Conservation (phyloP, 2,888 invertebrate species). For the Epinotia ramella region DNA sequence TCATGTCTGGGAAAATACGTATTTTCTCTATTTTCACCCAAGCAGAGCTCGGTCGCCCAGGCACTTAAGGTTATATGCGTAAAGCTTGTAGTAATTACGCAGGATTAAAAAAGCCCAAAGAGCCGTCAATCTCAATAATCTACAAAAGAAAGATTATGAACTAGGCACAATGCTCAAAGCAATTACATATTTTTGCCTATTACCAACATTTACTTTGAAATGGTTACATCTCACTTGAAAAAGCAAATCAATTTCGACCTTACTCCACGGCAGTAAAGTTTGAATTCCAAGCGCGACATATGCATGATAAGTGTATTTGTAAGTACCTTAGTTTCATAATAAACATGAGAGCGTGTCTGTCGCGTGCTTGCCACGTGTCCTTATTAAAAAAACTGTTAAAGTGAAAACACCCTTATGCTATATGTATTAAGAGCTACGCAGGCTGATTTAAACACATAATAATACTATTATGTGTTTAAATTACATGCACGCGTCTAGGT, state of each 20-base stretch:
- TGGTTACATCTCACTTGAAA: background rate
- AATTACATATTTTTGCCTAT: slow-evolving; percentile 76
- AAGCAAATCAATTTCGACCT: background rate
- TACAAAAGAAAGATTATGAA: slow-evolving; percentile 65
- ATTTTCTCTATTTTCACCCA: too few species aligned
- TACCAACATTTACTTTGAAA: slow-evolving; percentile 54
- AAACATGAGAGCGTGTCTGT: slow-evolving; percentile 29
- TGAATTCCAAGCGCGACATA: background rate
- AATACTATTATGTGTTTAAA: slow-evolving; percentile 18
- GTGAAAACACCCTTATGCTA: background rate
- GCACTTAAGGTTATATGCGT: background rate
- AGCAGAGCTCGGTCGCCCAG: too few species aligned
- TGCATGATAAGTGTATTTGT: background rate
- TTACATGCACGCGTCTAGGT: slow-evolving; percentile 23
- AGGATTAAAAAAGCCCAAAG: slow-evolving; percentile 38
- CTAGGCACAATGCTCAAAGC: slow-evolving; percentile 61
- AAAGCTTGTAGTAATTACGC: slow-evolving; percentile 25
- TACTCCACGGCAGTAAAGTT: background rate
- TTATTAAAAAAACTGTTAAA: slow-evolving; percentile 1
- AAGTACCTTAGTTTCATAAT: slow-evolving; percentile 1
- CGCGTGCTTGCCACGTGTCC: slow-evolving; percentile 51
- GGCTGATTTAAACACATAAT: too few species aligned
- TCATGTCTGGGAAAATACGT: too few species aligned
- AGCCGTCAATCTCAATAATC: slow-evolving; percentile 59
- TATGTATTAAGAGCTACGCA: background rate